Percentiles rank a stretch among this genome's conserved stretches.
phyloP scores from a whole-genome alignment of 1,140 invertebrate genomes.

The Rhynchophorus ferrugineus region DNA sequence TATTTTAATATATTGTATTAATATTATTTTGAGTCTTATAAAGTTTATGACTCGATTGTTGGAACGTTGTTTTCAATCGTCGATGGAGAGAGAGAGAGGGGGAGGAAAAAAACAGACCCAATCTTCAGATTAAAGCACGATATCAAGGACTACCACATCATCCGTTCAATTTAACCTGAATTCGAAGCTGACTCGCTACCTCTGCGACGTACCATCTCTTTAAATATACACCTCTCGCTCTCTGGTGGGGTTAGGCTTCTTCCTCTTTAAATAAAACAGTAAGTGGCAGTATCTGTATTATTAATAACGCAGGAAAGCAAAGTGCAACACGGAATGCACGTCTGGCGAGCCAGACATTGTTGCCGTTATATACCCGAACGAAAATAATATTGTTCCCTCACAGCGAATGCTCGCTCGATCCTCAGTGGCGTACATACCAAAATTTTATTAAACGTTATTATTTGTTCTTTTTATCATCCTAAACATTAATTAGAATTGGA shows the following conservation, averaged over 20 bases:
- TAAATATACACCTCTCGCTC: not conserved
- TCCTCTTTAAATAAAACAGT: not conserved
- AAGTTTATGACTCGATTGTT: no score
- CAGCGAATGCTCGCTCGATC: not conserved
- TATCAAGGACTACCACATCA: no score
- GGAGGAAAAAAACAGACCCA: no score
- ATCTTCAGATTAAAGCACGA: no score
- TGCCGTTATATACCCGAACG: not conserved
- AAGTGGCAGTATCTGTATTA: not conserved
- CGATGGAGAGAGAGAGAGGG: no score
- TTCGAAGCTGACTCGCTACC: not conserved
- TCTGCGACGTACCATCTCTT: not conserved
- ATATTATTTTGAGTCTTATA: no score
- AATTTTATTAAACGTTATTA: not conserved
- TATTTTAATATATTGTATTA: no score
- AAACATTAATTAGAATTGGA: no score
- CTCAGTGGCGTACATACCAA: not conserved
- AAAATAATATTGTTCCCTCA: constrained; percentile 2
- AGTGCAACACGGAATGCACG: constrained; percentile 12
- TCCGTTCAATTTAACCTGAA: no score
- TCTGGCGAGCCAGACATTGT: constrained; percentile 7
- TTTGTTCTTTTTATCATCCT: no score
- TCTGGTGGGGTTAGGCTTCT: not conserved
- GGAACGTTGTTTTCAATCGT: no score
- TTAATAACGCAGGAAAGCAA: constrained; percentile 7